Evolutionary conservation across 2,113 vertebrate species (phyloP).

Genomic region (Chelonoidis abingdonii): DNA sequence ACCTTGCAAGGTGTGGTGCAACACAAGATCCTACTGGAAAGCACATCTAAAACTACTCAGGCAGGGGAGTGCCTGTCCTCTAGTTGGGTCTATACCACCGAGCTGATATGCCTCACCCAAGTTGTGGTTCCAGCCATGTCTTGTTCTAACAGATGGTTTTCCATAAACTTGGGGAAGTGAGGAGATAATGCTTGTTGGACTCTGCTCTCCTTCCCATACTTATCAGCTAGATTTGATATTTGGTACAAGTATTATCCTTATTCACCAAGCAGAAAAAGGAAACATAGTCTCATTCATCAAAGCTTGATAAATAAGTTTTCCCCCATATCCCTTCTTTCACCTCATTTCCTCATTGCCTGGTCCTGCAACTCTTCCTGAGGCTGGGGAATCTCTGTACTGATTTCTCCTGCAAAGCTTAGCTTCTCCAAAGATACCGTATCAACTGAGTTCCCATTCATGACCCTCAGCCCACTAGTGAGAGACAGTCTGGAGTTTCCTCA

Average conservation of each 20-base stretch:
- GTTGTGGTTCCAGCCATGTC: neutral
- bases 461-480: rapidly evolving
- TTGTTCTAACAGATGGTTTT: neutral
- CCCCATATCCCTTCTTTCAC: neutral
- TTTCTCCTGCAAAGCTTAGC: neutral
- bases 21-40: neutral
- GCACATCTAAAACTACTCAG: neutral
- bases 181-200: neutral
- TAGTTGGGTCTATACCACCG: neutral
- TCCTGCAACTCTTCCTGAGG: neutral
- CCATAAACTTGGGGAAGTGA: rapidly evolving
- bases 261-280: neutral
- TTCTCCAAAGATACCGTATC: rapidly evolving
- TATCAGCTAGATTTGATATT: neutral
- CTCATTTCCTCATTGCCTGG: neutral
- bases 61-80: neutral
- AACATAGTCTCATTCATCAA: neutral
- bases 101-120: neutral
- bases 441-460: neutral
- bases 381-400: no score
- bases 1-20: neutral
- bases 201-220: neutral
- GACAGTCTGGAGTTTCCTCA: neutral
- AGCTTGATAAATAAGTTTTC: neutral
- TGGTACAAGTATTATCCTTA: neutral